Conservation (phyloP, 1,140 invertebrate species). For the Drosophila eugracilis region DNA sequence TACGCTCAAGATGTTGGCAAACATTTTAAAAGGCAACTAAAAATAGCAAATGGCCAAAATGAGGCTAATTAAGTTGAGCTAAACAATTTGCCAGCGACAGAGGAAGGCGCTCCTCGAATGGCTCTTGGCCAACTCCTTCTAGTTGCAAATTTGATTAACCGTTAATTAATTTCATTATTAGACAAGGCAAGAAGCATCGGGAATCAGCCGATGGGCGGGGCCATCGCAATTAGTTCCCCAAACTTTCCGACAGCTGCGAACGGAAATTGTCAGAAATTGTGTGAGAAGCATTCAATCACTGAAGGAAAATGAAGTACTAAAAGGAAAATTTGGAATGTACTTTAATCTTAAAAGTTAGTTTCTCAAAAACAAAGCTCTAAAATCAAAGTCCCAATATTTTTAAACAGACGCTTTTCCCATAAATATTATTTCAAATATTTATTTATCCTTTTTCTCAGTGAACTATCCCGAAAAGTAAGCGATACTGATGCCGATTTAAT, state of each 20-base stretch:
- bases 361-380: no score
- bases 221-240: constrained; percentile 45
- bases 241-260: constrained; percentile 61
- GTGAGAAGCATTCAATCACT: constrained; percentile 24
- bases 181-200: constrained; percentile 43
- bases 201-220: constrained; percentile 28
- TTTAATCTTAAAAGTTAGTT: neutral
- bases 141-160: constrained; percentile 78
- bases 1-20: constrained; percentile 37
- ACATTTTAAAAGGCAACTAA: constrained; percentile 72
- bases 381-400: no score
- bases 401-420: no score
- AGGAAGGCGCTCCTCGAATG: constrained; percentile 12
- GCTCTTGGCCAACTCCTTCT: constrained; percentile 47
- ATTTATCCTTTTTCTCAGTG: constrained; percentile 10
- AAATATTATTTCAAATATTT: neutral
- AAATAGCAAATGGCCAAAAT: constrained; percentile 68
- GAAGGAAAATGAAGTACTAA: neutral
- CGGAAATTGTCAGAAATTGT: constrained; percentile 71
- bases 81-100: constrained; percentile 70
- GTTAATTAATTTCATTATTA: constrained; percentile 82
- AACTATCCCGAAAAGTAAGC: constrained; percentile 15
- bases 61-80: constrained; percentile 75
- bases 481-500: constrained; percentile 43
- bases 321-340: neutral